Evolutionary conservation across 2,888 invertebrate species (phyloP).

Genomic region (Callyntrura sp.): DNA sequence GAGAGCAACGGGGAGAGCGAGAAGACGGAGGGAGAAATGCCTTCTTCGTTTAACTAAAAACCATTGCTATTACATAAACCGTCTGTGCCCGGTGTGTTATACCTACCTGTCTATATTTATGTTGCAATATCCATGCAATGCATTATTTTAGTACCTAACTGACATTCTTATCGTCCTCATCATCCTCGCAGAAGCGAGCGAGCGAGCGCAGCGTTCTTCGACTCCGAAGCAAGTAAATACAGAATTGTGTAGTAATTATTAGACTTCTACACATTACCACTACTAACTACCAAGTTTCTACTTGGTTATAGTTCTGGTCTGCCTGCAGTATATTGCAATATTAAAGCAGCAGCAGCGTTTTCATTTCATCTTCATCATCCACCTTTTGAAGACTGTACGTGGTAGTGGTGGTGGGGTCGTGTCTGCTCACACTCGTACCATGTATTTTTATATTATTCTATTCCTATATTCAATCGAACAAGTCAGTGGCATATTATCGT

Average conservation of each 20-base stretch:
- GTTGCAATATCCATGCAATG: slow-evolving; percentile 36
- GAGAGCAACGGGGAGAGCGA: not conserved
- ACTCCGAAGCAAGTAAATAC: slow-evolving; percentile 19
- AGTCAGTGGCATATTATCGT: slow-evolving; percentile 23
- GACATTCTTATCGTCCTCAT: not conserved
- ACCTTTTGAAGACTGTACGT: slow-evolving; percentile 2
- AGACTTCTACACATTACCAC: not conserved
- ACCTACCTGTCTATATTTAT: slow-evolving; percentile 15
- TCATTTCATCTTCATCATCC: not conserved
- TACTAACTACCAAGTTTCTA: not conserved
- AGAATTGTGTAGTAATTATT: slow-evolving; percentile 23
- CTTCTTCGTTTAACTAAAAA: slow-evolving; percentile 29
- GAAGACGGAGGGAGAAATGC: slow-evolving; percentile 32
- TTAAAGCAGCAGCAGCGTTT: not conserved
- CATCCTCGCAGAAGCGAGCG: not conserved
- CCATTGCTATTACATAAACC: slow-evolving; percentile 30
- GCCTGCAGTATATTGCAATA: slow-evolving; percentile 19
- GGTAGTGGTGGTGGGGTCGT: slow-evolving; percentile 7
- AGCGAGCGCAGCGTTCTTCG: slow-evolving; percentile 36
- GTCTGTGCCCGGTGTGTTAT: slow-evolving; percentile 5
- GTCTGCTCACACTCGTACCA: slow-evolving; percentile 5
- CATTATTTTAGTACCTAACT: slow-evolving; percentile 41
- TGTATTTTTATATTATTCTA: not conserved
- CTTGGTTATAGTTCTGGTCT: not conserved
- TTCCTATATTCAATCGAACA: slow-evolving; percentile 24